These are phyloP conservation scores for Astur gentilis DNA, from an alignment of 2,113 vertebrate species.

Conservation along the genomic window DNA sequence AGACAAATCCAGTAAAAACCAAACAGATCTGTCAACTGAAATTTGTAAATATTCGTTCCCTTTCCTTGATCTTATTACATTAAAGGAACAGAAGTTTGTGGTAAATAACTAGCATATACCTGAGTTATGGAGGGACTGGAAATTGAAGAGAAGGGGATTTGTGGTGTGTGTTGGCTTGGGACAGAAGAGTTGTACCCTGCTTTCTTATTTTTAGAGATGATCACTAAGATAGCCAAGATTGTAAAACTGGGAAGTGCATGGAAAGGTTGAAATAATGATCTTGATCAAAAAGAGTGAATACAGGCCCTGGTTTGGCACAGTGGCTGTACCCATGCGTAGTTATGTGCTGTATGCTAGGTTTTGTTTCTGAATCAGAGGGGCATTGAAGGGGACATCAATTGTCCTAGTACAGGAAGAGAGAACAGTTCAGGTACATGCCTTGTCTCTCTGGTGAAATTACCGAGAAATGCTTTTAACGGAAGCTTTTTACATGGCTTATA, in stretches of 20 bases:
- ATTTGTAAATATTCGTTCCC: not conserved
- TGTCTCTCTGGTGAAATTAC: not conserved
- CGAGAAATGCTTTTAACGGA: not conserved
- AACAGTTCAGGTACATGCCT: not conserved
- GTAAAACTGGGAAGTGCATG: not conserved
- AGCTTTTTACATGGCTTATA: not conserved
- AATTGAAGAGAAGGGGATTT: not conserved
- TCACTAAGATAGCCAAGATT: not conserved
- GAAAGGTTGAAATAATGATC: not conserved
- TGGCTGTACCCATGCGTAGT: fast-evolving
- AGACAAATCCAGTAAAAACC: not conserved
- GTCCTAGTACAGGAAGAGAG: not conserved
- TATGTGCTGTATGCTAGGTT: not conserved
- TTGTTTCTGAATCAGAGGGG: not conserved
- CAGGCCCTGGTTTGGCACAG: not conserved
- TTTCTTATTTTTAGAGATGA: not conserved
- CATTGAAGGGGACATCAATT: fast-evolving
- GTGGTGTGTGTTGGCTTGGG: not conserved
- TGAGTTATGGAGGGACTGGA: not conserved
- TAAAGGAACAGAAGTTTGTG: not conserved
- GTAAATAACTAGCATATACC: not conserved
- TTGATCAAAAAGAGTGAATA: not conserved
- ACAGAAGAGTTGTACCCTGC: not conserved
- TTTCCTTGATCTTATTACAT: not conserved
- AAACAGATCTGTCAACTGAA: not conserved